Evolutionary conservation across 2,113 vertebrate genomes (phyloP), one percentile per base, ranked within the genome.

Genomic region (Furnarius figulus): DNA sequence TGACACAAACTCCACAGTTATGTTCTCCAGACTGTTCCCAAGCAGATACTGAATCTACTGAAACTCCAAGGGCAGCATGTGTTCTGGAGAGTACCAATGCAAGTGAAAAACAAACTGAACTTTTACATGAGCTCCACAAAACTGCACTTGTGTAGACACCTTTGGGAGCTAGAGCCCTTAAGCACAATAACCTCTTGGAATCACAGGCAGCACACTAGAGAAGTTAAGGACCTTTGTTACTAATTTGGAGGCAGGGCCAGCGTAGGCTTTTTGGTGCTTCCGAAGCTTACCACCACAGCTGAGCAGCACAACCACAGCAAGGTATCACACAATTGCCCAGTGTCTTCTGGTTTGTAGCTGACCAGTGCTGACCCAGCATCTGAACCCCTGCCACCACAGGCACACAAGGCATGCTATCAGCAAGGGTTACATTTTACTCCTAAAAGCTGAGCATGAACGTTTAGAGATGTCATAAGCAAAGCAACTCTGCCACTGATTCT

Each of bases 331-430:
- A 58, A 23, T 3, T 58, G 37, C 47, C 21, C 77, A 58, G 46
- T 25, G 52, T 25, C 20, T 66, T 10, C 17, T 6, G 4, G 6
- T 23, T 71, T 3, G 0, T 16, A 75, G 27, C 42, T 68, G 35
- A 61, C 7, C 27, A 33, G 55, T 14, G 27, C 10, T 0, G 0
- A 66, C 6, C 9, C 10, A 53, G 22, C 10, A 61, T 8, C 31
- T 25, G 15, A 76, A 67, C 37, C 66, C 14, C 27, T 52, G 37
- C 5, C 3, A 25, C 23, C 25, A 46, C 14, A 71, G 35, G 62
- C 33, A 67, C 2, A 39, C 23, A 12, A 11, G 30, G 21, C 49
- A n/a, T 27, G 9, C 33, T 42, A 4, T 8, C 39, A 39, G 19
- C 37, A 67, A 42, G 17, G 5, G 24, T 37, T 53, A 67, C 18